Conservation (phyloP, 2,888 invertebrate species). For the Diadegma fenestrale region DNA sequence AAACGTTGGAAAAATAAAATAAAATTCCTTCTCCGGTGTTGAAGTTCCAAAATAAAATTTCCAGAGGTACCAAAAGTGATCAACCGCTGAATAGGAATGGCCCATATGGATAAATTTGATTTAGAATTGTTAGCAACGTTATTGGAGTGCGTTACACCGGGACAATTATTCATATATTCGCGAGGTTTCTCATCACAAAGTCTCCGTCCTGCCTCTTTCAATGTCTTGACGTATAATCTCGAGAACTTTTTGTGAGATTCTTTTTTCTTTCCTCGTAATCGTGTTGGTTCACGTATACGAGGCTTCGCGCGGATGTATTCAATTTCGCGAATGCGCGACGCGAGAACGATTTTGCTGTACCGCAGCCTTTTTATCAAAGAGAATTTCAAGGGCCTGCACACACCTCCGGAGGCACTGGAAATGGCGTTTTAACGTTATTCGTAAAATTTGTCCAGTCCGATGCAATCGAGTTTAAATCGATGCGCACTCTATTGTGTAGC, state of each 20-base stretch:
- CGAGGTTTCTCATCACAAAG: conserved; percentile 42
- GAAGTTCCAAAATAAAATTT: too few species aligned
- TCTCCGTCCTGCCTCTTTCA: conserved; percentile 30
- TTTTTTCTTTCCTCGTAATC: conserved; percentile 32
- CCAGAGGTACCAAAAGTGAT: too few species aligned
- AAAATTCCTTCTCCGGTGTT: too few species aligned
- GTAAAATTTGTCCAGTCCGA: not conserved
- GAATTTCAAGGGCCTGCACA: not conserved
- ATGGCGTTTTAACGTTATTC: not conserved
- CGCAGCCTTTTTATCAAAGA: not conserved
- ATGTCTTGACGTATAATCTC: conserved; percentile 26
- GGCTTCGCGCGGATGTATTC: not conserved
- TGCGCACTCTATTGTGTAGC: not conserved
- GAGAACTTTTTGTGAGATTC: conserved; percentile 1
- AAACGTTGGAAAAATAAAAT: too few species aligned
- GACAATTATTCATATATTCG: conserved; percentile 61
- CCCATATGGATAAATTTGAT: not conserved
- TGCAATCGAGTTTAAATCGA: not conserved
- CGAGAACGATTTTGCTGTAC: not conserved
- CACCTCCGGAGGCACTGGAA: not conserved
- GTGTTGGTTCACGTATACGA: not conserved
- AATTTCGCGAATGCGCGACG: not conserved
- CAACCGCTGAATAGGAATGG: not conserved
- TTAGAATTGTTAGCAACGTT: conserved; percentile 11
- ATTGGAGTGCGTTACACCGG: conserved; percentile 38